Base-by-base conservation (phyloP, 2,888 invertebrate species). In the Pachycephus smyrnensis region DNA sequence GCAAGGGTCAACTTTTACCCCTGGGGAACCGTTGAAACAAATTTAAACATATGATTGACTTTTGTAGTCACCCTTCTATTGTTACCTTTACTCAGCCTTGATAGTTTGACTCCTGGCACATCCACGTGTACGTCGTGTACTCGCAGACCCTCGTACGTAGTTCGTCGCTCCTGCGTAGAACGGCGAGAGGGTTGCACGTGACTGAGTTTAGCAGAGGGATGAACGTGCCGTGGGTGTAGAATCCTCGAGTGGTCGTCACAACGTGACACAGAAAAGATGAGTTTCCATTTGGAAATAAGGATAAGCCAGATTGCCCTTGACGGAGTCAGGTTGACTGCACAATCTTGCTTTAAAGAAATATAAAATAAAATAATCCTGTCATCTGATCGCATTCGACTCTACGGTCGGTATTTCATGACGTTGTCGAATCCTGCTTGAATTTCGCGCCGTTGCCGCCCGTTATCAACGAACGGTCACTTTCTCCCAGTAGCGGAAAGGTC, bases 381-480 rank as follows among this genome's bases (percentile, higher is more conserved):
- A 23, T 55, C 9, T 23, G 55, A 55, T 55, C 55, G 23, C 23
- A 23, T 55, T 55, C 23, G 23, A 55, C 55, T 55, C 55, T 55
- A 23, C 55, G 55, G 55, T 55, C 55, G 55, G 55, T 55, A 55
- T 55, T 23, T 55, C 55, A 23, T 23, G 55, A 55, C 2, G 55
- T 9, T 55, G 55, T 55, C 55, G 55, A 55, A 55, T 55, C 9
- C 55, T 55, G 55, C 55, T 55, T 23, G 55, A 55, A 55, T 55
- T 55, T 55, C 9, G 23, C 55, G 15, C 55, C 15, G 55, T 55
- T 55, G 81, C 77, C 79, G 82, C 75, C 71, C 78, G 77, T 85
- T 85, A 85, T 85, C 85, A 85, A 83, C 85, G 80, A 82, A 81
- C 82, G 85, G 85, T 85, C 82, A 85, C 77, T 77, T 80, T 12